A percentile compares a stretch with the other conserved stretches of the same genome.
Evolutionary conservation across 64 coral and sea anemone species (phyloP).

Genomic region (Montipora foliosa): DNA sequence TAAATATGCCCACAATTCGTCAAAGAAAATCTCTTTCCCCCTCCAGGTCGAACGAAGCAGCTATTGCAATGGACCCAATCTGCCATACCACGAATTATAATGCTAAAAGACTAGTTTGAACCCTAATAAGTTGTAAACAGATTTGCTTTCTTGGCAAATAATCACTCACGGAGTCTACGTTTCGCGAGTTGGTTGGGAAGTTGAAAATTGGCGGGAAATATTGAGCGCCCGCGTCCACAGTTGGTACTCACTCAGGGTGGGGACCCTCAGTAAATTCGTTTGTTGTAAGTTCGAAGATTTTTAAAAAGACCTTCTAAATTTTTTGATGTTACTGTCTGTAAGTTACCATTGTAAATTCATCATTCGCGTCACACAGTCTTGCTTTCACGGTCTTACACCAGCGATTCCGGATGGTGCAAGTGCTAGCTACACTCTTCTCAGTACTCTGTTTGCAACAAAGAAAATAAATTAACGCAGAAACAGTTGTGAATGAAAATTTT

Average conservation of each 20-base stretch:
- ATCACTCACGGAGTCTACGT: background rate
- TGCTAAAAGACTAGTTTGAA: background rate
- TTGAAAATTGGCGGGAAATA: conserved; percentile 46
- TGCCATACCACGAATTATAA: conserved; percentile 39
- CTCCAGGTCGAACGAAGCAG: conserved; percentile 83
- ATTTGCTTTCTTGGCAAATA: background rate
- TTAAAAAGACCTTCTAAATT: too few relatives aligned
- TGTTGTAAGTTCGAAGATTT: too few relatives aligned
- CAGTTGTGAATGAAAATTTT: too few relatives aligned
- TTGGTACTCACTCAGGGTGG: conserved; percentile 1
- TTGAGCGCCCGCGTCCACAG: background rate
- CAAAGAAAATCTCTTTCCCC: conserved; percentile 83
- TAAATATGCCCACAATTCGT: conserved; percentile 98
- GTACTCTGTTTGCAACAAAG: too few relatives aligned
- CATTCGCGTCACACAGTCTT: too few relatives aligned
- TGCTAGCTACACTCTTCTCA: too few relatives aligned
- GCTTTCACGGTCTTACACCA: too few relatives aligned
- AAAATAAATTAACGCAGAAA: too few relatives aligned
- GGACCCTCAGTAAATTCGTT: background rate
- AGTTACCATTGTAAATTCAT: too few relatives aligned
- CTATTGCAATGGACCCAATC: conserved; percentile 97
- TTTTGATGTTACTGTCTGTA: too few relatives aligned
- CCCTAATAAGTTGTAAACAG: background rate
- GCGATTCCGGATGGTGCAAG: too few relatives aligned
- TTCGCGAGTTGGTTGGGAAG: background rate